Conservation (phyloP, 2,797 vertebrate species). For the Gallinago solitaria region DNA sequence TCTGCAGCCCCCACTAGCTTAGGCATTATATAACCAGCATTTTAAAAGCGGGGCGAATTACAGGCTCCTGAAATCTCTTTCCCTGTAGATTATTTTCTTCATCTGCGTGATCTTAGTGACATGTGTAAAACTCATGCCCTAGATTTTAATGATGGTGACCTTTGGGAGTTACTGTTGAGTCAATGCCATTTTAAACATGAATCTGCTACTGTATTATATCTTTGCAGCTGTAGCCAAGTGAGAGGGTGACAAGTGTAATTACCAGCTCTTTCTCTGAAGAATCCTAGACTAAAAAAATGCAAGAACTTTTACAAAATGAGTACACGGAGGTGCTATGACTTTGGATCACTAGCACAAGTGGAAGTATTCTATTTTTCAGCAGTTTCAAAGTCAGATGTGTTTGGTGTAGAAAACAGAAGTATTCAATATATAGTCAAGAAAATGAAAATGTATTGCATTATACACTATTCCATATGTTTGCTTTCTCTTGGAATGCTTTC, state of each 20-base stretch:
- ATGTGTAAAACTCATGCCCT: conserved; percentile 35
- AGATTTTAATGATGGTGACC: conserved; percentile 53
- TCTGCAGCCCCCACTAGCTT: not conserved
- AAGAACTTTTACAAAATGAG: not conserved
- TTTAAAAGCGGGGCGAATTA: conserved; percentile 33
- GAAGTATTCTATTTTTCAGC: not conserved
- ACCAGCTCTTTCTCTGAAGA: not conserved
- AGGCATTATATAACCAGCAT: conserved; percentile 14
- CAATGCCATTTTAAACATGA: not conserved
- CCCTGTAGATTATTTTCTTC: conserved; percentile 50
- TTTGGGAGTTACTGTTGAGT: conserved; percentile 21
- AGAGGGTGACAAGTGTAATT: conserved; percentile 21
- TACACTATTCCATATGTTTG: not conserved
- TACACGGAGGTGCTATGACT: not conserved
- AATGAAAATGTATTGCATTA: not conserved
- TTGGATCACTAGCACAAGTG: not conserved
- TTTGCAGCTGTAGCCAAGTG: not conserved
- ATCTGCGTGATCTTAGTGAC: conserved; percentile 36
- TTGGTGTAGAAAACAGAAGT: not conserved
- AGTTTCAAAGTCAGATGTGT: not conserved
- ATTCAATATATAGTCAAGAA: not conserved
- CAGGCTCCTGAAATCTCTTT: conserved; percentile 13
- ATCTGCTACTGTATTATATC: not conserved
- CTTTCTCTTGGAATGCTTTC: not conserved
- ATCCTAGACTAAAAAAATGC: not conserved